Conservation (phyloP, 2,113 vertebrate species). For the Irena cyanogastra region DNA sequence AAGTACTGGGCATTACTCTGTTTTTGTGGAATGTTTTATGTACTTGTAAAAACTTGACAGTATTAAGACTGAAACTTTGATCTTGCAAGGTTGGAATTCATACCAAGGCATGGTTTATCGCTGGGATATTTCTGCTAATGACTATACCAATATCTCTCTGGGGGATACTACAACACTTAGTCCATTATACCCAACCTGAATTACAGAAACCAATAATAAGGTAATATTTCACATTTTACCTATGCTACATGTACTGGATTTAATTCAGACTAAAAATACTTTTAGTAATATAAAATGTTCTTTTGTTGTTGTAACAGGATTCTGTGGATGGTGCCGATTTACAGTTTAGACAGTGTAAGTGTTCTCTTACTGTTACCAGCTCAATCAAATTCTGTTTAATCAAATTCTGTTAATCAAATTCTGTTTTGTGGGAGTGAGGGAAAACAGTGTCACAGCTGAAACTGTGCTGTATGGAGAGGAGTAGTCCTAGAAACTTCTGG, state of each 20-base stretch:
- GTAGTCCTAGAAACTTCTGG: neutral
- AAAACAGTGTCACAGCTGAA: neutral
- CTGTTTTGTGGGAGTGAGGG: neutral
- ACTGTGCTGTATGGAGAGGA: neutral
- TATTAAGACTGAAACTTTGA: neutral
- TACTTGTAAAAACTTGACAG: neutral
- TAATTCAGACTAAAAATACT: neutral
- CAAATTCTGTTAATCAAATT: neutral
- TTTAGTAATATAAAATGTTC: constrained; percentile 16
- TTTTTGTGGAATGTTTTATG: neutral
- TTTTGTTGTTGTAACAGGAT: constrained; percentile 78
- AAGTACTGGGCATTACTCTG: neutral
- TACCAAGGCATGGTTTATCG: constrained; percentile 97
- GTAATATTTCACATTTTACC: constrained; percentile 54
- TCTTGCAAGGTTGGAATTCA: constrained; percentile 84
- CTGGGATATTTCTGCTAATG: constrained; percentile 94
- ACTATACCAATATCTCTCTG: constrained; percentile 95
- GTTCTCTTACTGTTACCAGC: constrained; percentile 20
- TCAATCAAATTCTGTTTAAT: neutral
- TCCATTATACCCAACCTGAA: constrained; percentile 96
- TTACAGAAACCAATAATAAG: constrained; percentile 97
- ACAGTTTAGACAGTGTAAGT: constrained; percentile 98
- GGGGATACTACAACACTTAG: constrained; percentile 95
- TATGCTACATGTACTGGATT: neutral
- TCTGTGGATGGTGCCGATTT: constrained; percentile 99